Evolutionary conservation across 1,140 invertebrate genomes (phyloP).

Genomic region (Megalonaias nervosa): DNA sequence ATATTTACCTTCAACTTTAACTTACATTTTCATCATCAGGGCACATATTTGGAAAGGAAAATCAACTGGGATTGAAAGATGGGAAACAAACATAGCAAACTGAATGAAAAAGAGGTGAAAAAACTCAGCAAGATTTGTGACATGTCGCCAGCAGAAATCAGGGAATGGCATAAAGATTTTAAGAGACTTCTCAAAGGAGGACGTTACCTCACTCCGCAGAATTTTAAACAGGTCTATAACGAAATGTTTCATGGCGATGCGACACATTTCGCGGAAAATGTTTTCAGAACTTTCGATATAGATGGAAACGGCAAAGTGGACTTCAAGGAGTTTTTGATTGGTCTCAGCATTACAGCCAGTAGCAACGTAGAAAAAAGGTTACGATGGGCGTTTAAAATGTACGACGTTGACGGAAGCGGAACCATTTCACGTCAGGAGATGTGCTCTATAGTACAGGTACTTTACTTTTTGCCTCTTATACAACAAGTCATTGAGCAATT

Average conservation of each 20-base stretch:
- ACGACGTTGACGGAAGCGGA: conserved; percentile 89
- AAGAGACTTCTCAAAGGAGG: not conserved
- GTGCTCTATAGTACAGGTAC: conserved; percentile 45
- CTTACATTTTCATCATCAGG: no score
- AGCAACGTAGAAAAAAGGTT: conserved; percentile 89
- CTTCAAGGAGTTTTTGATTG: conserved; percentile 50
- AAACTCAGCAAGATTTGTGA: not conserved
- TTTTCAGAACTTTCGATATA: conserved; percentile 46
- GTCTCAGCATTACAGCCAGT: conserved; percentile 65
- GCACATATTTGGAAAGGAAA: no score
- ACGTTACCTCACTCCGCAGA: not conserved
- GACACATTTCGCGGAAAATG: conserved; percentile 33
- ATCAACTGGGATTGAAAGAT: no score
- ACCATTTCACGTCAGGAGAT: conserved; percentile 79
- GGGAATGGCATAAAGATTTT: conserved; percentile 7
- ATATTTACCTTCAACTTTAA: no score
- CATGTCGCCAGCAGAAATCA: not conserved
- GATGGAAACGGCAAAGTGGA: conserved; percentile 46
- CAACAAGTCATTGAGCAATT: no score
- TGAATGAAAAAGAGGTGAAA: no score
- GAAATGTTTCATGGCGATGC: conserved; percentile 37
- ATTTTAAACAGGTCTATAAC: conserved; percentile 37
- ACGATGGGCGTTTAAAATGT: conserved; percentile 91
- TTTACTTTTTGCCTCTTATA: not conserved
- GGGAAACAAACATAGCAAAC: no score